Evolutionary conservation across 2,888 invertebrate species (phyloP), one percentile per base, ranked within the genome.

Genomic region (Subacronicta megacephala): DNA sequence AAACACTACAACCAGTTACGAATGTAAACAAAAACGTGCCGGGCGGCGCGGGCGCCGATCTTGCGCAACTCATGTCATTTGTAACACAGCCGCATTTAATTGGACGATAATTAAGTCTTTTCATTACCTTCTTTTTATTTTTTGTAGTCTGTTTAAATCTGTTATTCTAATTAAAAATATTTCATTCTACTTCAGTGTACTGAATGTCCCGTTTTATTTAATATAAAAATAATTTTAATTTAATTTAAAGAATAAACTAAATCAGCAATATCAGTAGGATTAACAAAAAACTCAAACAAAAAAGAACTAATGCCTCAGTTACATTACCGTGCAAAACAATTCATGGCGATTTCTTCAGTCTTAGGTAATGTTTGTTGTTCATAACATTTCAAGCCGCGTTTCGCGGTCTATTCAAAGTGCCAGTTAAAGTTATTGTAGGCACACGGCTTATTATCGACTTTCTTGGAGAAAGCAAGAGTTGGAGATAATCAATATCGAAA

Each of bases 21-120:
- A 80, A 85, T 82, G 89, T 90, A 90, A 90, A 90, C 88, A 91
- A 85, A 88, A 85, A 87, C 80, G 76, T 66, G 61, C 62, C 70
- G 79, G 62, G 36, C 43, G 53, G 47, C 52, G 54, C 62, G 51
- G 53, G 45, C 47, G 56, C 57, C 60, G 51, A 67, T 70, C 54
- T 76, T 75, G 59, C 76, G 69, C 62, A 74, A 69, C 54, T 45
- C 46, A 31, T 33, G 61, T 54, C 43, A 49, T 52, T 44, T 70
- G 50, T 59, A 26, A 37, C 59, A 58, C 43, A 43, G 23, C 46
- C 49, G 42, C 46, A 37, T 64, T 36, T 67, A 70, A 66, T 63
- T 67, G 46, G 36, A 58, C 20, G 46, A 40, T 42, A 33, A 51
- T 66, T 70, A 62, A 74, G 47, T 53, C 50, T 74, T 72, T 62